Conservation (phyloP, 2,888 invertebrate genomes). For the Nomada hirtipes region DNA sequence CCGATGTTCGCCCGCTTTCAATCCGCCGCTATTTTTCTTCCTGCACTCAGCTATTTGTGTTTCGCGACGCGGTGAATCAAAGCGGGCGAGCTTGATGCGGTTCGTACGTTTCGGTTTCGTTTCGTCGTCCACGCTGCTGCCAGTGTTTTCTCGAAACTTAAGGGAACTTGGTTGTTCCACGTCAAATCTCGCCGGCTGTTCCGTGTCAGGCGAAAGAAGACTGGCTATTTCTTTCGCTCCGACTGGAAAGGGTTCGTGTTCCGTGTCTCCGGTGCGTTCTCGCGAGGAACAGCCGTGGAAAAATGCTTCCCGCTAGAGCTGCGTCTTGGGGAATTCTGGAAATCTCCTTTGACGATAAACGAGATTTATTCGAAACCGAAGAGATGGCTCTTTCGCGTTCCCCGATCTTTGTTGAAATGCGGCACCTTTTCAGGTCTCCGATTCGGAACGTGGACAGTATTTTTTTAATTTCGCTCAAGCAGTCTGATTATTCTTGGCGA, state of each 20-base stretch:
- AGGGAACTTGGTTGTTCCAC: slow-evolving; percentile 31
- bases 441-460: neutral
- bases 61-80: slow-evolving; percentile 33
- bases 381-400: neutral
- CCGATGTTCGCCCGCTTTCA: slow-evolving; percentile 11
- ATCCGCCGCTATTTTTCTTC: slow-evolving; percentile 27
- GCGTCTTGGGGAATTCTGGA: neutral
- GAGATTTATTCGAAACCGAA: slow-evolving; percentile 23
- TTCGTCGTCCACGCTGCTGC: neutral
- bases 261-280: neutral
- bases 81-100: slow-evolving; percentile 7
- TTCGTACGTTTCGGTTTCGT: slow-evolving; percentile 9
- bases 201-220: slow-evolving; percentile 1
- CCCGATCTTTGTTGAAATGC: too few relatives aligned
- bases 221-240: neutral
- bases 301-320: slow-evolving; percentile 10
- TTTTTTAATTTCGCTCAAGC: neutral
- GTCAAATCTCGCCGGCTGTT: slow-evolving; percentile 42
- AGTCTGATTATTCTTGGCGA: neutral
- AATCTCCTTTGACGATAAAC: slow-evolving; percentile 6
- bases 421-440: too few relatives aligned
- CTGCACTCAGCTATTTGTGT: slow-evolving; percentile 34
- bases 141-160: slow-evolving; percentile 27
- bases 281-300: neutral
- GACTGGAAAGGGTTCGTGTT: too few relatives aligned